Percentiles rank a stretch among this genome's conserved stretches.
Evolutionary conservation across 2,113 vertebrate genomes (phyloP).

Genomic region (Bambusicola thoracicus): DNA sequence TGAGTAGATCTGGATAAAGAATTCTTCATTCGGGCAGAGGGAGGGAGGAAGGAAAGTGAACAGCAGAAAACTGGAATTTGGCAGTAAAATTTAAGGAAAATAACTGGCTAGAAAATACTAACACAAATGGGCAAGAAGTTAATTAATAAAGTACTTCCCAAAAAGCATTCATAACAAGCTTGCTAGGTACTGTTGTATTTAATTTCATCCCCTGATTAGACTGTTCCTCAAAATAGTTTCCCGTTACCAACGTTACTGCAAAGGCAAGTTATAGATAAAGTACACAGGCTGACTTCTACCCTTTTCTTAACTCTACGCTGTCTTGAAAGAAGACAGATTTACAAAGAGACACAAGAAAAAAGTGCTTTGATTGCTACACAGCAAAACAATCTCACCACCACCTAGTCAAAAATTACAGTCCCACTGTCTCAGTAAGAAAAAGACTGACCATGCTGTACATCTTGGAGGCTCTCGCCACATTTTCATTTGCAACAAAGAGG

Average conservation of each 20-base stretch:
- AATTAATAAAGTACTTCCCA: neutral
- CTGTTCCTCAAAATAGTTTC: neutral
- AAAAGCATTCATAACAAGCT: neutral
- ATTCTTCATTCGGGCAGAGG: neutral
- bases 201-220: neutral
- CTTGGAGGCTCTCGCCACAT: neutral
- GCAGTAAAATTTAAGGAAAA: neutral
- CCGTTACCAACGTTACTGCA: neutral
- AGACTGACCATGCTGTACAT: neutral
- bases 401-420: neutral
- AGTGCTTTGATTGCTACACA: neutral
- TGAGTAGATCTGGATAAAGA: rapidly evolving
- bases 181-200: neutral
- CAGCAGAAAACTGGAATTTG: neutral
- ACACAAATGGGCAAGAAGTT: neutral
- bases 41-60: neutral
- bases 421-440: neutral
- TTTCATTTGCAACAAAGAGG: neutral
- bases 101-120: neutral
- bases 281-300: neutral
- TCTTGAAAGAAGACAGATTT: neutral
- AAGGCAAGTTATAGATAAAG: neutral
- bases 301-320: neutral
- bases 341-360: neutral
- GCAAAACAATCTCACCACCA: neutral